phyloP scores from a whole-genome alignment of 2,888 invertebrate species.

The Busseola fusca region DNA sequence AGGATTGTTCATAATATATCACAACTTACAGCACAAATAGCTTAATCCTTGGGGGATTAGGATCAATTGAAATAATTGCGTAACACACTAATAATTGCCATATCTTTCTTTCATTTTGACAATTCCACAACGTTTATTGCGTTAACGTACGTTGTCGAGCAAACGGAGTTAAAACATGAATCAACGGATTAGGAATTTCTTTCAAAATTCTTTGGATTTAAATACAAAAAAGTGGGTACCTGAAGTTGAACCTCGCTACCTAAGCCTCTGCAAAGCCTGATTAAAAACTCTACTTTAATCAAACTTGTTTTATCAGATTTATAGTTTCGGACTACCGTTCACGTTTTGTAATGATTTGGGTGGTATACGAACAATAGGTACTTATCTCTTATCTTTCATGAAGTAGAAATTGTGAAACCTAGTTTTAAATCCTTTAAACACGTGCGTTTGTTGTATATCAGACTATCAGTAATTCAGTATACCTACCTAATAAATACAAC shows the following conservation, averaged over 20 bases:
- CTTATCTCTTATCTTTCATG: background rate
- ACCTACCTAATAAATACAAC: background rate
- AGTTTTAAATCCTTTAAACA: constrained; percentile 18
- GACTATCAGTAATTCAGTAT: background rate
- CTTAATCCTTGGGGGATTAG: too few species aligned
- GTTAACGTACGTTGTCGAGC: background rate
- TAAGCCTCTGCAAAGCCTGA: background rate
- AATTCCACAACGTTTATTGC: background rate
- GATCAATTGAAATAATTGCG: background rate
- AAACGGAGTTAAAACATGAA: background rate
- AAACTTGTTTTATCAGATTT: background rate
- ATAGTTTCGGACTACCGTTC: background rate
- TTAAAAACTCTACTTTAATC: background rate
- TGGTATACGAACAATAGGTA: background rate
- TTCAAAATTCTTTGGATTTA: background rate
- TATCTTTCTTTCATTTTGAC: background rate
- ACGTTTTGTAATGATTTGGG: background rate
- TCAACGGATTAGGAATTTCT: background rate
- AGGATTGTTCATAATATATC: too few species aligned
- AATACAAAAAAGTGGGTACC: background rate
- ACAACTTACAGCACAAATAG: background rate
- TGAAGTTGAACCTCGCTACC: background rate
- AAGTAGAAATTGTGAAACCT: background rate
- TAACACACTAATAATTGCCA: background rate
- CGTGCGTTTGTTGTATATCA: constrained; percentile 31